A percentile compares a stretch with the other conserved stretches of the same genome.
Evolutionary conservation across 2,888 invertebrate species (phyloP).

Genomic region (Heteropelma amictum): DNA sequence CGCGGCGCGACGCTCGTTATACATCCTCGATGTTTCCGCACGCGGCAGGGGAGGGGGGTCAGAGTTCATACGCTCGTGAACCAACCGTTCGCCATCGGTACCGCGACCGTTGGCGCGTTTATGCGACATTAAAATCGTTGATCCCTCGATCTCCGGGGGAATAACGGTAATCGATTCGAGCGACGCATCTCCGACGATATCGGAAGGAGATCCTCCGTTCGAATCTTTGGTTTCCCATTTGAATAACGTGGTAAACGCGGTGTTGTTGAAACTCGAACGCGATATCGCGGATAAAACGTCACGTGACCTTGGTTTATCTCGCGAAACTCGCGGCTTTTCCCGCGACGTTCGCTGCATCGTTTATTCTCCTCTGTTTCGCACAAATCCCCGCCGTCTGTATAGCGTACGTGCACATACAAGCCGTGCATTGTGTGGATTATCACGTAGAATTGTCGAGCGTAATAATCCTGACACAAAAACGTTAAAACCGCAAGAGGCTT

Average conservation of each 20-base stretch:
- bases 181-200: too few relatives aligned
- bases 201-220: too few relatives aligned
- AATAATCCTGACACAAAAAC: constrained; percentile 33
- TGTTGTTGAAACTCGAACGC: constrained; percentile 23
- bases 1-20: constrained; percentile 3
- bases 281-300: constrained; percentile 61
- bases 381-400: background rate
- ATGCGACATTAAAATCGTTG: constrained; percentile 27
- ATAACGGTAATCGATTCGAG: constrained; percentile 22
- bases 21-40: background rate
- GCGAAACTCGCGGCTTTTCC: constrained; percentile 52
- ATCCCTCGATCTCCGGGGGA: background rate
- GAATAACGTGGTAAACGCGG: constrained; percentile 62
- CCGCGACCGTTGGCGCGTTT: too few relatives aligned
- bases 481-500: constrained; percentile 14
- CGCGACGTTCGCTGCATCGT: constrained; percentile 55
- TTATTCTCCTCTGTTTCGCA: constrained; percentile 28
- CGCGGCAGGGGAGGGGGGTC: too few relatives aligned
- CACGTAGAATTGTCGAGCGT: constrained; percentile 22
- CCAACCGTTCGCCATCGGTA: background rate
- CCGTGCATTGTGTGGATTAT: constrained; percentile 3
- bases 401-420: background rate
- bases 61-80: background rate
- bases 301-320: constrained; percentile 66
- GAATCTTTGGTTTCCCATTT: constrained; percentile 62